Evolutionary conservation across 2,113 vertebrate species (phyloP).

Genomic region (Lepus americanus): DNA sequence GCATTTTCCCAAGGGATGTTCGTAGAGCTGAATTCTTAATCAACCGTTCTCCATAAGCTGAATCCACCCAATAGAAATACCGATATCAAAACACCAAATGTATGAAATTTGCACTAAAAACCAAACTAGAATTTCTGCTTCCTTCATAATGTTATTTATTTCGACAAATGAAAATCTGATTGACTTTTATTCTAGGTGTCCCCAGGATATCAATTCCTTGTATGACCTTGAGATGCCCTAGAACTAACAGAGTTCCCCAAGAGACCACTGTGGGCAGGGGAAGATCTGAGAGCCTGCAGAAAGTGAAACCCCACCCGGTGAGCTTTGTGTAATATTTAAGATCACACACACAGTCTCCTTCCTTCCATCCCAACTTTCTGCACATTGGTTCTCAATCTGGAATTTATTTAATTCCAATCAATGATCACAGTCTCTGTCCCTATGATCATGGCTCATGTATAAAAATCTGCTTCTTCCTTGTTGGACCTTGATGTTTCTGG

Average conservation of each 20-base stretch:
- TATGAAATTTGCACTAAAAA: constrained; percentile 33
- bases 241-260: neutral
- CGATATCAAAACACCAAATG: neutral
- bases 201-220: neutral
- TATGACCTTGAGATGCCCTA: neutral
- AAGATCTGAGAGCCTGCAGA: neutral
- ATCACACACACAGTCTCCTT: neutral
- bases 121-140: neutral
- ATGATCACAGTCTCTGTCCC: neutral
- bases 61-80: neutral
- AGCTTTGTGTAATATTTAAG: neutral
- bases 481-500: neutral
- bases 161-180: neutral
- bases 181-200: neutral
- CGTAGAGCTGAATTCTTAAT: neutral
- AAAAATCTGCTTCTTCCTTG: neutral
- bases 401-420: neutral
- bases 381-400: neutral
- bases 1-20: neutral
- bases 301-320: neutral
- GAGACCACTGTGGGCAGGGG: neutral
- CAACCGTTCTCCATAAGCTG: neutral
- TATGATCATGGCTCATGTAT: no score
- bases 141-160: neutral
- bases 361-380: constrained; percentile 19